phyloP scores from a whole-genome alignment of 1,140 invertebrate genomes.

The Caenorhabditis latens region DNA sequence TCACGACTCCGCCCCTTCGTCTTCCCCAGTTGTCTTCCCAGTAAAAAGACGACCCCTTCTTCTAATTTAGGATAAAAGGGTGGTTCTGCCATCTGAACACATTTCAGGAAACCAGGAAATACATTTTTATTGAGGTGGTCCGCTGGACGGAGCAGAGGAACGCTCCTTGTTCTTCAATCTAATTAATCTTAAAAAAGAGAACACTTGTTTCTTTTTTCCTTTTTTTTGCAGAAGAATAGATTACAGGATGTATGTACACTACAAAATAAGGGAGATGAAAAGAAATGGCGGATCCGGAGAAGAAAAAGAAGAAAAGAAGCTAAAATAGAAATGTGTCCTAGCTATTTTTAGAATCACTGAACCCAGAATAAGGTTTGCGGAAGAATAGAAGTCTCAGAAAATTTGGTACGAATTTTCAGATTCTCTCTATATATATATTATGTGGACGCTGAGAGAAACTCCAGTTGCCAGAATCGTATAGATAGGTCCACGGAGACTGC shows the following conservation, averaged over 20 bases:
- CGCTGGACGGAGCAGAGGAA: too few relatives aligned
- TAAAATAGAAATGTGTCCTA: background rate
- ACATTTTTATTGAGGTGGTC: background rate
- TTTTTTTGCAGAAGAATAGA: background rate
- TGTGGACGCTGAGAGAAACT: too few relatives aligned
- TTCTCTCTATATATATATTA: background rate
- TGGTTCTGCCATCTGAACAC: background rate
- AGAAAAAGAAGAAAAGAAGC: background rate
- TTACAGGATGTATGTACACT: too few relatives aligned
- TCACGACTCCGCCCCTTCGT: background rate
- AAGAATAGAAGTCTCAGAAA: background rate
- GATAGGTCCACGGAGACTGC: too few relatives aligned
- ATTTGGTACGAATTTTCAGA: background rate
- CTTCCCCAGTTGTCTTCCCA: background rate
- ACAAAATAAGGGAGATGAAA: background rate
- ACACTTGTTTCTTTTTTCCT: background rate
- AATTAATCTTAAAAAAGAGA: background rate
- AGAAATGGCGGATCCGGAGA: background rate
- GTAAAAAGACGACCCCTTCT: background rate
- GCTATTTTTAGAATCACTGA: conserved; percentile 8
- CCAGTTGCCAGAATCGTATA: too few relatives aligned
- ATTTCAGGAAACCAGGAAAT: background rate
- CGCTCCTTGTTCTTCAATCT: background rate
- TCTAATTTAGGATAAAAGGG: conserved; percentile 12
- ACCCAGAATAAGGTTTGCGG: background rate